These are phyloP conservation scores for Tipula vernalis DNA, from an alignment of 2,888 invertebrate genomes.

Conservation along the genomic window DNA sequence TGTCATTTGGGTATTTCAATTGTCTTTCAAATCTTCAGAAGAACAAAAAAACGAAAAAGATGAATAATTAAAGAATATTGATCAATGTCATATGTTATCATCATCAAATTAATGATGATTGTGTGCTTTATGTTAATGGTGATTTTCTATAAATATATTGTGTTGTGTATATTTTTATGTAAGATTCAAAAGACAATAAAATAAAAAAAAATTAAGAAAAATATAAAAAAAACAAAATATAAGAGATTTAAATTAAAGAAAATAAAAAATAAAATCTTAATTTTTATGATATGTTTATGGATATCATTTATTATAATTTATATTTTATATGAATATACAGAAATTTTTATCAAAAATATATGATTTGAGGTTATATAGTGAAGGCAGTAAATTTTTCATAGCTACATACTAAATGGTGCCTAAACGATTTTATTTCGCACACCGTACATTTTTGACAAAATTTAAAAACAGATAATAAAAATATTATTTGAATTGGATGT, in stretches of 20 bases:
- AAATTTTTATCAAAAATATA: background rate
- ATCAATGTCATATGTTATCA: slow-evolving; percentile 4
- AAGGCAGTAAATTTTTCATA: background rate
- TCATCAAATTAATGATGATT: background rate
- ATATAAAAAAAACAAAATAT: background rate
- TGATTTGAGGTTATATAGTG: background rate
- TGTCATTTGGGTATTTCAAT: background rate
- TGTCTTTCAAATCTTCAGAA: background rate
- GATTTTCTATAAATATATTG: background rate
- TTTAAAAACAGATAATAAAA: background rate
- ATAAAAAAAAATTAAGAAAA: background rate
- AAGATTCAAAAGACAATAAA: background rate
- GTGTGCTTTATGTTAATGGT: background rate
- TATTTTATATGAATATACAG: background rate
- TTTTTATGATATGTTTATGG: slow-evolving; percentile 4
- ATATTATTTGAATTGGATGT: background rate
- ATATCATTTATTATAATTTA: slow-evolving; percentile 4
- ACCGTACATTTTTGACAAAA: background rate
- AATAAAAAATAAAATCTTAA: slow-evolving; percentile 4
- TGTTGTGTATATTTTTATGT: background rate
- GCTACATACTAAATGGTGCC: background rate
- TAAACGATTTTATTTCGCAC: background rate
- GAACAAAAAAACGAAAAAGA: no score
- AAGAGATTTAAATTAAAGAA: slow-evolving; percentile 4
- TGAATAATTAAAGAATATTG: background rate